Percentiles rank a stretch among this genome's conserved stretches.
Conservation (phyloP, 92 coral and sea anemone genomes). For the Micromussa lordhowensis region DNA sequence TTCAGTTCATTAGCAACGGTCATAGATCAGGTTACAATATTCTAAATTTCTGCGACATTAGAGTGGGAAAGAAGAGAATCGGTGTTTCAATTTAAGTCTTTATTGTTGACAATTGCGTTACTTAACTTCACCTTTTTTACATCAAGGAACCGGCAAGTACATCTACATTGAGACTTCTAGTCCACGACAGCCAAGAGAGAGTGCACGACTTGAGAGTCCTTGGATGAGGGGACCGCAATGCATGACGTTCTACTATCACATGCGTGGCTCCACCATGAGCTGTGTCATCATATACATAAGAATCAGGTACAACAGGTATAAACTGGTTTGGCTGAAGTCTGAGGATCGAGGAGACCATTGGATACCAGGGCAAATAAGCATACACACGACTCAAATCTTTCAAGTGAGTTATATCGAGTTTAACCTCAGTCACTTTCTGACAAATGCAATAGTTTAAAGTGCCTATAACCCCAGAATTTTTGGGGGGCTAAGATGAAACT, state of each 20-base stretch:
- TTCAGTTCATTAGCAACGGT: no score
- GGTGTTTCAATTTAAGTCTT: no score
- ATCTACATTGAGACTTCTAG: slow-evolving; percentile 55
- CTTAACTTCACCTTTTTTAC: not conserved
- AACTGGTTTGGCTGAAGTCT: slow-evolving; percentile 58
- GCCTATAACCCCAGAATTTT: no score
- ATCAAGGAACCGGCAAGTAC: slow-evolving; percentile 45
- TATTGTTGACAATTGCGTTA: no score
- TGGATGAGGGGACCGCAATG: slow-evolving; percentile 65
- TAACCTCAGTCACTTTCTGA: not conserved
- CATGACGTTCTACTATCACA: slow-evolving; percentile 68
- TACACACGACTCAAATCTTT: slow-evolving; percentile 43
- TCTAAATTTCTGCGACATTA: no score
- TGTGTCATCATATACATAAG: slow-evolving; percentile 36
- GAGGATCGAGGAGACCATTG: slow-evolving; percentile 49
- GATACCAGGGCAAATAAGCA: slow-evolving; percentile 39
- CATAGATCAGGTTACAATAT: no score
- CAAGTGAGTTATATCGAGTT: slow-evolving; percentile 23
- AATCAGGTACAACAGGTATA: not conserved
- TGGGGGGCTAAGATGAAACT: no score
- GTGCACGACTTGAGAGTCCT: slow-evolving; percentile 54
- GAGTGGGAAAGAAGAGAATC: no score
- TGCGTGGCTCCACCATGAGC: slow-evolving; percentile 63
- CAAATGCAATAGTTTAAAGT: no score
- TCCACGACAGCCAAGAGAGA: slow-evolving; percentile 41